A percentile compares a stretch with the other conserved stretches of the same genome.
Conservation (phyloP, 2,797 vertebrate genomes). For the Dipus sagitta region DNA sequence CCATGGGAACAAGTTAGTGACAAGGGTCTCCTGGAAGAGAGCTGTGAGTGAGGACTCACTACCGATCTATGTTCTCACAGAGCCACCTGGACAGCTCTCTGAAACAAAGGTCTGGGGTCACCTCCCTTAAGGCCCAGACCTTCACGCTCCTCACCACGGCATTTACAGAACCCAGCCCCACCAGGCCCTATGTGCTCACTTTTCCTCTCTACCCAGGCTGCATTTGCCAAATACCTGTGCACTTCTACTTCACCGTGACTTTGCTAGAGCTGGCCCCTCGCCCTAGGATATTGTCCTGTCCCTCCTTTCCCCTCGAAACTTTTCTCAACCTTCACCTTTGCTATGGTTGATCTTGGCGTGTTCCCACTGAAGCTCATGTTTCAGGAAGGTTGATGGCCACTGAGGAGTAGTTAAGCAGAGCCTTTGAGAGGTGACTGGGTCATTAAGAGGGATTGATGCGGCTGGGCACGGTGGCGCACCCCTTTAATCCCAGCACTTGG, state of each 20-base stretch:
- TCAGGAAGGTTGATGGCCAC: not conserved
- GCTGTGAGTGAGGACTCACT: not conserved
- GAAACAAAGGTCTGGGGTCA: not conserved
- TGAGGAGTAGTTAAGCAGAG: not conserved
- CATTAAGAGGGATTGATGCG: not conserved
- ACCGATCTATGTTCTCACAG: not conserved
- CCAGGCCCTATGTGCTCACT: fast-evolving
- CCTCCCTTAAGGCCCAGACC: not conserved
- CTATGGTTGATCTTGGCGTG: not conserved
- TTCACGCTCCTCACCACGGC: not conserved
- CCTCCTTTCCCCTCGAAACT: not conserved
- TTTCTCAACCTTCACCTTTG: not conserved
- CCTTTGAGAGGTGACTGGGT: not conserved
- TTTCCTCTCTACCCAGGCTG: not conserved
- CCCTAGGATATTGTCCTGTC: not conserved
- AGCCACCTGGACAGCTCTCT: not conserved
- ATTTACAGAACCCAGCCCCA: not conserved
- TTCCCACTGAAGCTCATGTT: not conserved
- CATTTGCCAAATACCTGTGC: not conserved
- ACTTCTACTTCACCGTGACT: not conserved
- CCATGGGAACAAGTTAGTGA: not conserved
- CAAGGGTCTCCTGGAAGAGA: not conserved
- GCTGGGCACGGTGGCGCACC: too few species aligned
- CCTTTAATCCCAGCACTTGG: too few species aligned
- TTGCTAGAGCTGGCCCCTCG: not conserved